Base-by-base conservation (phyloP, 2,888 invertebrate genomes). In the Microdon myrmicae region DNA sequence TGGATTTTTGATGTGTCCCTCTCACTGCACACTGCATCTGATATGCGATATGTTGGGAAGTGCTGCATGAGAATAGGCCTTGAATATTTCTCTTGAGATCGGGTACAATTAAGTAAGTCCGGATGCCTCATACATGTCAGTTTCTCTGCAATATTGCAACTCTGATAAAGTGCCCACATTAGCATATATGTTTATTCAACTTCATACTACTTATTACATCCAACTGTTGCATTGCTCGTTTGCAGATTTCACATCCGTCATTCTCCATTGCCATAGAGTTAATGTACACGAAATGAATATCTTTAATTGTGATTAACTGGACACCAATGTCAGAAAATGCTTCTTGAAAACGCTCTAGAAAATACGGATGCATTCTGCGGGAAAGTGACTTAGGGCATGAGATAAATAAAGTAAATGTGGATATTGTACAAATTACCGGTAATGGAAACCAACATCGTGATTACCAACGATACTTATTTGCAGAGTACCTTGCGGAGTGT, bases 201-300 rank as follows among this genome's bases (percentile, higher is more conserved):
- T 9, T 31, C 19, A 7, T 44, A 72, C 72, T 48, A 19, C 67
- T 51, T 14, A 70, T 44, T 25, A 35, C 26, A n/a, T 37, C 23
- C 10, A 71, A 43, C 16, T 71, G 64, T 1, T 10, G 9, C 71
- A 89, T 86, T 2, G 96, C 94, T n/a, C 88, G 84, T 22, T 83
- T 81, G 78, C 98, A 99, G 29, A 98, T 82, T 66, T 86, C 84
- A 77, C 98, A 99, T 0, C 90, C 90, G 76, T 99, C 98, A 1
- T 92, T 92, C 79, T 98, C 93, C 83, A 99, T 85, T 1, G 97
- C 96, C 94, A 99, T 96, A 51, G 96, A 97, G 78, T 98, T 99
- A 23, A 98, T 81, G 28, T 95, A 81, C 4, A 98, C 87, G 81
- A 99, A 97, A 75, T 92, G 89, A 76, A 89, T 90, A 12, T 88